These are phyloP conservation scores for Cliona cf. orientalis DNA, from an alignment of 37 sponge, comb jelly and placozoan species.

Conservation along the genomic window DNA sequence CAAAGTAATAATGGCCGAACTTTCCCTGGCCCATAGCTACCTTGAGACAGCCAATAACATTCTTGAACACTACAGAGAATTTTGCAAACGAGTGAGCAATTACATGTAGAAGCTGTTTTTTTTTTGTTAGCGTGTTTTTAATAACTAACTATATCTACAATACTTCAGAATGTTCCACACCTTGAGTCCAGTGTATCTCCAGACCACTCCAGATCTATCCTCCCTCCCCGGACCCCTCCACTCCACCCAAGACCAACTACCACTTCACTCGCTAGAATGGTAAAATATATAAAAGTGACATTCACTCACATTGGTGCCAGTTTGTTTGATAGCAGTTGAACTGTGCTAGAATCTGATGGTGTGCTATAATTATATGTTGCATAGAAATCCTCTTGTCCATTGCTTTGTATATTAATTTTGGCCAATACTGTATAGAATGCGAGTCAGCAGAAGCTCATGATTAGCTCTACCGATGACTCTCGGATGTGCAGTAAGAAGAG, in stretches of 20 bases:
- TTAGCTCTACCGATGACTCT: too few relatives aligned
- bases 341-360: too few relatives aligned
- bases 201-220: background rate
- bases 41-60: constrained; percentile 14
- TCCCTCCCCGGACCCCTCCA: constrained; percentile 12
- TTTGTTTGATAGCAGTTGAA: too few relatives aligned
- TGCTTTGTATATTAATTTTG: background rate
- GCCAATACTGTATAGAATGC: background rate
- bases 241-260: constrained; percentile 40
- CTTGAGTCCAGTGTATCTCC: background rate
- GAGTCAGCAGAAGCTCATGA: background rate
- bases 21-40: constrained; percentile 2
- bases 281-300: too few relatives aligned
- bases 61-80: constrained; percentile 29
- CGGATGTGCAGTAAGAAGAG: too few relatives aligned
- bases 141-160: too few relatives aligned
- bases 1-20: constrained; percentile 20
- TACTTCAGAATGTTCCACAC: constrained; percentile 30
- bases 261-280: constrained; percentile 50
- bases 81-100: constrained; percentile 34
- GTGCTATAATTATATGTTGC: too few relatives aligned
- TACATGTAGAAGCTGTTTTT: background rate
- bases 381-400: too few relatives aligned
- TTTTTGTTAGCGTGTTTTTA: too few relatives aligned
- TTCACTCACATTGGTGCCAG: too few relatives aligned